phyloP scores from a whole-genome alignment of 2,888 invertebrate genomes.

The Pristionchus arcanus region DNA sequence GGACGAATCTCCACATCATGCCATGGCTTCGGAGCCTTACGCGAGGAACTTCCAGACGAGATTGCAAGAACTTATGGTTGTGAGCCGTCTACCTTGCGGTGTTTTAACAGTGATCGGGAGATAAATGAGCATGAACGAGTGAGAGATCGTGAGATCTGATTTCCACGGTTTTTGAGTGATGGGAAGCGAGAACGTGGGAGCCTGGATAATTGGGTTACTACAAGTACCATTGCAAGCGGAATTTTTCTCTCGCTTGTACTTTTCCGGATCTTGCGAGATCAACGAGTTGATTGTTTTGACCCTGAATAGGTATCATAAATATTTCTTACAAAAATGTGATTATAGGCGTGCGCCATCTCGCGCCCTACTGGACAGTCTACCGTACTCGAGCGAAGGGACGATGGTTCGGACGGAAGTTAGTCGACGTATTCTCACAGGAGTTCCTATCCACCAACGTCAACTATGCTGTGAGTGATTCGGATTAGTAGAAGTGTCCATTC shows the following conservation, averaged over 20 bases:
- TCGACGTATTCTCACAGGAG: slow-evolving; percentile 74
- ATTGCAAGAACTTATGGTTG: too few relatives aligned
- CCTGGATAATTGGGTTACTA: not conserved
- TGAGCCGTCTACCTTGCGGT: not conserved
- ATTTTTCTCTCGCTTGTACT: not conserved
- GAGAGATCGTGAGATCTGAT: not conserved
- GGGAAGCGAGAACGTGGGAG: not conserved
- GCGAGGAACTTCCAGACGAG: too few relatives aligned
- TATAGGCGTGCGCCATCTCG: slow-evolving; percentile 73
- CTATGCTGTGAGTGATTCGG: slow-evolving; percentile 70
- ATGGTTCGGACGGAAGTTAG: slow-evolving; percentile 74
- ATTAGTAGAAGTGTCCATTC: not conserved
- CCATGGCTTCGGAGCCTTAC: too few relatives aligned
- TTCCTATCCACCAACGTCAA: slow-evolving; percentile 72
- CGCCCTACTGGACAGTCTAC: slow-evolving; percentile 76
- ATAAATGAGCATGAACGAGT: not conserved
- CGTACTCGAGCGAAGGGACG: slow-evolving; percentile 70
- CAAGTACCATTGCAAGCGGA: not conserved
- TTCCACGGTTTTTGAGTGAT: not conserved
- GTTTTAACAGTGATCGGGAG: not conserved
- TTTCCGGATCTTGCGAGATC: not conserved
- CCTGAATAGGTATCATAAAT: not conserved
- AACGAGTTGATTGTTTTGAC: not conserved
- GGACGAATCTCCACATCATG: not conserved
- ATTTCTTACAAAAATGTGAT: not conserved